phyloP scores from a whole-genome alignment of 2,797 vertebrate species.

The Phoebastria nigripes region DNA sequence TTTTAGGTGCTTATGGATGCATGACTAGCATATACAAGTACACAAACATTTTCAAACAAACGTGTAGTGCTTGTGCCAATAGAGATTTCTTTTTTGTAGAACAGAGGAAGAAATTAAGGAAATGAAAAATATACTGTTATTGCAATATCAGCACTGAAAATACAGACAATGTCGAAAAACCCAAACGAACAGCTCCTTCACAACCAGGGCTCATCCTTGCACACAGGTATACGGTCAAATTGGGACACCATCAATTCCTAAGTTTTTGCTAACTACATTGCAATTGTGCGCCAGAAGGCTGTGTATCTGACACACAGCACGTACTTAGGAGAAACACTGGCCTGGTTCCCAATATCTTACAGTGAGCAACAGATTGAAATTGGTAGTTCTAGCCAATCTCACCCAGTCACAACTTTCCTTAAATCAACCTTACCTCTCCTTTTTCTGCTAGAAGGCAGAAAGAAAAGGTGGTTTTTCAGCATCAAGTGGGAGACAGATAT shows the following conservation, averaged over 20 bases:
- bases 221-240: background rate
- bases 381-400: background rate
- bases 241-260: background rate
- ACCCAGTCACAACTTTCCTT: background rate
- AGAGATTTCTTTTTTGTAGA: background rate
- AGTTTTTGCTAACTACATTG: background rate
- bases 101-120: background rate
- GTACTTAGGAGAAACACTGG: background rate
- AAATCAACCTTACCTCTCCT: background rate
- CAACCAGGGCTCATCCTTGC: background rate
- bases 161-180: background rate
- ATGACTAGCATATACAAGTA: background rate
- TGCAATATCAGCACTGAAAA: background rate
- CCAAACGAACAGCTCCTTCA: background rate
- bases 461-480: background rate
- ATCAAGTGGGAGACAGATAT: background rate
- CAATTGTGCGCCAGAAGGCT: background rate
- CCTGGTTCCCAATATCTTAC: background rate
- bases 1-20: background rate
- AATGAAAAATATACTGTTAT: background rate
- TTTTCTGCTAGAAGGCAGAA: background rate
- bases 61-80: background rate
- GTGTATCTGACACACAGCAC: background rate
- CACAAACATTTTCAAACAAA: background rate
- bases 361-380: background rate